Base-by-base conservation (phyloP, 1,140 invertebrate species). In the Phortica variegata region DNA sequence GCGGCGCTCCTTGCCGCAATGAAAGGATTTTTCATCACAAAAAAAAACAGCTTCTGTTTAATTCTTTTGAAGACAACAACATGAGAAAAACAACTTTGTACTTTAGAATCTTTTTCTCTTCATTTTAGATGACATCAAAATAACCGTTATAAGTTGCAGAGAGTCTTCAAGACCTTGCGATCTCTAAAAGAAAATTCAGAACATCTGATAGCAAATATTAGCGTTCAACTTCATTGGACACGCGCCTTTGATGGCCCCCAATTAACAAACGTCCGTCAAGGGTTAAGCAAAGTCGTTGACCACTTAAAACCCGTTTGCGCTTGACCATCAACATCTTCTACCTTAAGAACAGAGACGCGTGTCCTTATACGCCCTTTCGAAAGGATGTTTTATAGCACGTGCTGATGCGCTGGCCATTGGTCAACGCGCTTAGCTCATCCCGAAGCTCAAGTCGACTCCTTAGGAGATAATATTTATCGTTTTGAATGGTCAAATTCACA, bases 21-120 rank as follows among this genome's bases (percentile, higher is more conserved):
- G 56, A 66, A 66, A 63, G 60, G 60, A 60, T 65, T 68, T 68
- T 49, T 68, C 54, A 17, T 50, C 33, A 15, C 40, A 49, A 58
- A 44, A 60, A 68, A 63, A 58, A 63, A 57, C 63, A 68, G 63
- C 63, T 60, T 68, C 68, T 54, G 41, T 38, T 32, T 57, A 47
- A 42, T 54, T 59, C 47, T 57, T 29, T 49, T 26, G 13, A 36
- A 40, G 32, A 36, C 47, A 40, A 44, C 50, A 55, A 29, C 46
- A 63, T 68, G 60, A 34, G 60, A 58, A 60, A 63, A 50, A 58
- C 34, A 50, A 40, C 52, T 56, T 54, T 51, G 48, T 38, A n/a
- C n/a, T n/a, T n/a, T n/a, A 17, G 32, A 8, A 19, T 42, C 10
- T 29, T 32, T 44, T 50, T 34, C n/a, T 10, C 47, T 42, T 46